A percentile compares a stretch with the other conserved stretches of the same genome.
Conservation (phyloP, 2,113 vertebrate genomes). For the Apteryx mantelli region DNA sequence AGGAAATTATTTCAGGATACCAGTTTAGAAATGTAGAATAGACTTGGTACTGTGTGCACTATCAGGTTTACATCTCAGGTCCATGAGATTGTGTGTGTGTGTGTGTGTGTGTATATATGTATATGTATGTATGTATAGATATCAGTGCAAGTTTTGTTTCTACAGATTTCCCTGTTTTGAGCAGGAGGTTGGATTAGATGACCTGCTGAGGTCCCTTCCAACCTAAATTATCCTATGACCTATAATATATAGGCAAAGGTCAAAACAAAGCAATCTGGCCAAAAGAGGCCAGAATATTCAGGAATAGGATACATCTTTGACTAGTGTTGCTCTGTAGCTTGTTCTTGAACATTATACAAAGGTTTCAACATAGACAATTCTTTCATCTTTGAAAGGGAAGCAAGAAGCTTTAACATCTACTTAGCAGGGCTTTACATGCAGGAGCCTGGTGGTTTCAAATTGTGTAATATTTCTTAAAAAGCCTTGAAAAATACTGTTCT, state of each 20-base stretch:
- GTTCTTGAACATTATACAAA: neutral
- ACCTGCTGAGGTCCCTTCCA: neutral
- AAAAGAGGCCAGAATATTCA: neutral
- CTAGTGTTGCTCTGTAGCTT: neutral
- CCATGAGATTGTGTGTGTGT: too few relatives aligned
- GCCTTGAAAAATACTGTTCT: neutral
- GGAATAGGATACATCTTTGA: neutral
- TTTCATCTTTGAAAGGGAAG: neutral
- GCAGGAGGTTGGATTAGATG: neutral
- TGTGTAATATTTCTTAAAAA: neutral
- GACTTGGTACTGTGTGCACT: neutral
- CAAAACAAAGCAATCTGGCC: neutral
- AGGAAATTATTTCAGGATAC: neutral
- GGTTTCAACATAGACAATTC: neutral
- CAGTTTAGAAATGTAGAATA: neutral
- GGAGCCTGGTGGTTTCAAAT: neutral
- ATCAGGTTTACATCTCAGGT: too few relatives aligned
- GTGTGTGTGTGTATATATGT: neutral
- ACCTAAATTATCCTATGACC: neutral
- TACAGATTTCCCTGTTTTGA: neutral
- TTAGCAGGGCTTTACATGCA: neutral
- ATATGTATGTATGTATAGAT: neutral
- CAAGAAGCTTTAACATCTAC: neutral
- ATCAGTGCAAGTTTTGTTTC: fast-evolving
- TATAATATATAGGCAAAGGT: neutral